These are phyloP conservation scores for Antheraea yamamai DNA, from an alignment of 2,888 invertebrate species.

Conservation along the genomic window DNA sequence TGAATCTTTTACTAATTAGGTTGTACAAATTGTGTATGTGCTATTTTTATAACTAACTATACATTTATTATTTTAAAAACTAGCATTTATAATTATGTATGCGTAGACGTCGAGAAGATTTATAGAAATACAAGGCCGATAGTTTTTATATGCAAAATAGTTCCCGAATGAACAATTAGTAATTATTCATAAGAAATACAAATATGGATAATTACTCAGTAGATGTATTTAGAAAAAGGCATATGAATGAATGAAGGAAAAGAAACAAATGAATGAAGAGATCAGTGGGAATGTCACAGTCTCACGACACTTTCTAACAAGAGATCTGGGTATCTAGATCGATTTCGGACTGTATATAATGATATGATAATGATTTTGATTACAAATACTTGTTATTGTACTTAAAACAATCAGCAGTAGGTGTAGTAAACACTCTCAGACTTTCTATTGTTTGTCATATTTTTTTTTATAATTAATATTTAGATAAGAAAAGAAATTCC, in stretches of 20 bases:
- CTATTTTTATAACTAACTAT: not conserved
- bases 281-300: not conserved
- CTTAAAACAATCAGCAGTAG: not conserved
- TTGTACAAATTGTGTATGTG: not conserved
- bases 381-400: slow-evolving; percentile 34
- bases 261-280: slow-evolving; percentile 1
- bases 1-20: not conserved
- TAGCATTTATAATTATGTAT: not conserved
- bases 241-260: not conserved
- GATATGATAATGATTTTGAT: slow-evolving; percentile 58
- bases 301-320: slow-evolving; percentile 51
- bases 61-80: not conserved
- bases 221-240: not conserved
- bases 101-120: not conserved
- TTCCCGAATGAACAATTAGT: not conserved
- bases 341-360: slow-evolving; percentile 54
- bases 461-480: not conserved
- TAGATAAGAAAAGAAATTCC: no score
- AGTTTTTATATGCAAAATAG: not conserved
- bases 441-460: not conserved
- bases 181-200: not conserved
- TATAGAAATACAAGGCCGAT: not conserved
- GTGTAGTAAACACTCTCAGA: not conserved
- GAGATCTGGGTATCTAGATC: slow-evolving; percentile 71
- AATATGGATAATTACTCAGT: not conserved